Percentiles rank a stretch among this genome's conserved stretches.
Conservation (phyloP, 2,888 invertebrate species). For the Drosophila subquinaria region DNA sequence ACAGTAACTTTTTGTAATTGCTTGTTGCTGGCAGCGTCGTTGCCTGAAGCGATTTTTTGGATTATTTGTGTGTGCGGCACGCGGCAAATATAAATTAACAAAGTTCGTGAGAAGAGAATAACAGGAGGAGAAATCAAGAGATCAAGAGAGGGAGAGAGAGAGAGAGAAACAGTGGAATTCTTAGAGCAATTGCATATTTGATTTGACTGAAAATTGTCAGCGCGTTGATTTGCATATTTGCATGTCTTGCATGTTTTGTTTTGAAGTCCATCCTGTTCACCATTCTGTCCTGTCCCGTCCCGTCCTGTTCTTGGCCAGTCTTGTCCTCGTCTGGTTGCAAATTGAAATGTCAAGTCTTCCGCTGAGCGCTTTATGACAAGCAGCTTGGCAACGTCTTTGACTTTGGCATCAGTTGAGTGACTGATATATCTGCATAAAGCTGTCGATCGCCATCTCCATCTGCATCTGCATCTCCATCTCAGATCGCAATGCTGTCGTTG, state of each 20-base stretch:
- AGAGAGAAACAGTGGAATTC: conserved; percentile 38
- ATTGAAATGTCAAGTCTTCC: conserved; percentile 77
- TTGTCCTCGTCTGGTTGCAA: conserved; percentile 65
- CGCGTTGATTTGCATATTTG: conserved; percentile 75
- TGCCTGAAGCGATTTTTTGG: conserved; percentile 64
- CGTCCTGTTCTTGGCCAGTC: conserved; percentile 37
- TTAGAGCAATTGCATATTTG: conserved; percentile 69
- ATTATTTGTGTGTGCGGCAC: conserved; percentile 68
- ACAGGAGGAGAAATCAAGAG: background rate
- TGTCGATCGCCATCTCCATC: conserved; percentile 45
- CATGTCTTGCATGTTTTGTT: conserved; percentile 64
- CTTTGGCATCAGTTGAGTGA: conserved; percentile 59
- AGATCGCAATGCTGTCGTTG: conserved; percentile 26
- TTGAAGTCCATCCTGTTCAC: background rate
- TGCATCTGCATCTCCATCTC: conserved; percentile 47
- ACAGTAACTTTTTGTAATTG: conserved; percentile 83
- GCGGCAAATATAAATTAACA: conserved; percentile 80
- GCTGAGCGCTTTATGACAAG: conserved; percentile 79
- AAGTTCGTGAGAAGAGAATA: conserved; percentile 64
- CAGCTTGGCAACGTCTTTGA: conserved; percentile 60
- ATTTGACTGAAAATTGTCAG: conserved; percentile 74
- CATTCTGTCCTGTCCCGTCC: conserved; percentile 30
- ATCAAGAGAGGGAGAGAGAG: background rate
- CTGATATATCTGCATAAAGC: conserved; percentile 72
- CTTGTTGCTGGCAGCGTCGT: conserved; percentile 73